These are phyloP conservation scores for Pica pica DNA, from an alignment of 2,113 vertebrate species.

Conservation along the genomic window DNA sequence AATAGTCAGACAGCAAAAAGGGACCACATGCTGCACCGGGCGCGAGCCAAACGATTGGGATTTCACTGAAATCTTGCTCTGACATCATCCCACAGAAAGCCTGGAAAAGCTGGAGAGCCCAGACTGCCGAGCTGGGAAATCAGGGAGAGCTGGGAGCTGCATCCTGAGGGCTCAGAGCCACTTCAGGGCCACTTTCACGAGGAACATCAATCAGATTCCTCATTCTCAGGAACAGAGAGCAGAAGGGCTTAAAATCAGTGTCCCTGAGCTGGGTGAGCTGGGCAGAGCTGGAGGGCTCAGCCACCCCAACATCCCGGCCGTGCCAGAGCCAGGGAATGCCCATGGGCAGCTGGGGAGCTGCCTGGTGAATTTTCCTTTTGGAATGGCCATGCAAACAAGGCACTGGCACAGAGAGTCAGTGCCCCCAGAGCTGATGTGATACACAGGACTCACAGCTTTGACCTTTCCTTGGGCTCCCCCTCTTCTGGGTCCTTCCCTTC, in stretches of 20 bases:
- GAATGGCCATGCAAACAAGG: neutral
- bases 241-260: neutral
- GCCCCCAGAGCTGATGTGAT: neutral
- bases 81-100: neutral
- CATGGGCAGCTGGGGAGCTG: neutral
- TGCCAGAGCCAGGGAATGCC: neutral
- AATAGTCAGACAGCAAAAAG: slow-evolving; percentile 12
- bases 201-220: neutral
- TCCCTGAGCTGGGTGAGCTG: neutral
- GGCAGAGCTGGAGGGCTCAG: neutral
- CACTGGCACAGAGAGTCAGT: neutral
- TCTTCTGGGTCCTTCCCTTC: too few relatives aligned
- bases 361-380: neutral
- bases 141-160: neutral
- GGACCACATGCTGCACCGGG: neutral
- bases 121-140: neutral
- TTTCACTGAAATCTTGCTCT: slow-evolving; percentile 20
- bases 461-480: neutral
- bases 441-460: neutral
- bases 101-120: neutral
- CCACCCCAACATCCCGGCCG: neutral
- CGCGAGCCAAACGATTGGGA: slow-evolving; percentile 7
- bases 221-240: neutral
- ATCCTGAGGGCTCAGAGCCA: neutral
- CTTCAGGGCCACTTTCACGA: neutral